Conservation (phyloP, 2,113 vertebrate genomes). For the Epinephelus cyanopodus region DNA sequence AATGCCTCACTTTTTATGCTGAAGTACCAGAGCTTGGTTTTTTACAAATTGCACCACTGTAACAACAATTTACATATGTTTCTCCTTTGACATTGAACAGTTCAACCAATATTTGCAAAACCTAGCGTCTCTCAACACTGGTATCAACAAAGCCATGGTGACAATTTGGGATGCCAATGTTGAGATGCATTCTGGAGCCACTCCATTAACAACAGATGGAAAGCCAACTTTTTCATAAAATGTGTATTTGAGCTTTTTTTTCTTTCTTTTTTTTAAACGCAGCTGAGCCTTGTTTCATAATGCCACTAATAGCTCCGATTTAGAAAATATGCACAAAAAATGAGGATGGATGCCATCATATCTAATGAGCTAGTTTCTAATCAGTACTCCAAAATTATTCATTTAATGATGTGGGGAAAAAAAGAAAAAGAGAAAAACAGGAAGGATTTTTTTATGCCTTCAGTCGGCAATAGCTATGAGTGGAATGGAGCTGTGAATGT, state of each 20-base stretch:
- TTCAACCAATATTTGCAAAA: constrained; percentile 63
- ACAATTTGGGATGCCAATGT: constrained; percentile 51
- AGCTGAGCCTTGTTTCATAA: constrained; percentile 40
- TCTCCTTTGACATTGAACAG: constrained; percentile 59
- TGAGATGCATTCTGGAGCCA: constrained; percentile 54
- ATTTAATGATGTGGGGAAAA: neutral
- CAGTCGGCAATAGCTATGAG: no score
- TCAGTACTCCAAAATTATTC: neutral
- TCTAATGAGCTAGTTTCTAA: constrained; percentile 6
- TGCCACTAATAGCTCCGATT: constrained; percentile 39
- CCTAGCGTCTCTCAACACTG: constrained; percentile 30
- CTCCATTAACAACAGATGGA: constrained; percentile 60
- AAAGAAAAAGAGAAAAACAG: no score
- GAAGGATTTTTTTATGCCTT: no score
- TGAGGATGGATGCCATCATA: constrained; percentile 28
- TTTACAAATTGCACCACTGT: constrained; percentile 11
- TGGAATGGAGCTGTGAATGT: no score
- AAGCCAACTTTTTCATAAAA: constrained; percentile 61
- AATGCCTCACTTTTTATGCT: constrained; percentile 10
- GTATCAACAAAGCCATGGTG: constrained; percentile 28
- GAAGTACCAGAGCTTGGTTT: constrained; percentile 5
- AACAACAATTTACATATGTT: constrained; percentile 42
- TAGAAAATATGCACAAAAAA: constrained; percentile 43
- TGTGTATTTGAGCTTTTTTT: constrained; percentile 11
- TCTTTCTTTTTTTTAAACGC: constrained; percentile 13